These are phyloP conservation scores for Diuraphis noxia DNA, from an alignment of 1,140 invertebrate species.

Conservation along the genomic window DNA sequence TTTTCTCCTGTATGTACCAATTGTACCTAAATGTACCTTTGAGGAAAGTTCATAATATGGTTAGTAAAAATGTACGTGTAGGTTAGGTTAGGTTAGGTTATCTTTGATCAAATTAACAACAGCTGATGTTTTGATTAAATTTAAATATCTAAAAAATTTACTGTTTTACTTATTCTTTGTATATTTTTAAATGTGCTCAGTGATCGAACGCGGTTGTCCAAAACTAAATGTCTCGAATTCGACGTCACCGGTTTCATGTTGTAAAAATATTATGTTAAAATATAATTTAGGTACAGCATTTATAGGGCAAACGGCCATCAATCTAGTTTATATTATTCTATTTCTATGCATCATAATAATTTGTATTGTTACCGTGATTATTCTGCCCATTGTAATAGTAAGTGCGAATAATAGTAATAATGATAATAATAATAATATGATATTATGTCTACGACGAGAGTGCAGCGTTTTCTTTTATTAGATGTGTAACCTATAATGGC, in stretches of 20 bases:
- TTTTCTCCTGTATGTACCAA: neutral
- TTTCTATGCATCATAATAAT: neutral
- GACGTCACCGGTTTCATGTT: neutral
- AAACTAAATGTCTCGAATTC: neutral
- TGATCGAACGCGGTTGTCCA: neutral
- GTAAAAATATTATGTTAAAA: neutral
- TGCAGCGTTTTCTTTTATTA: neutral
- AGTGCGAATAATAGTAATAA: neutral
- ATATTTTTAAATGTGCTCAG: neutral
- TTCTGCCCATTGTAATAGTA: neutral
- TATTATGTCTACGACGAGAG: neutral
- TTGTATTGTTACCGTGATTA: neutral
- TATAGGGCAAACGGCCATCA: neutral
- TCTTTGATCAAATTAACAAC: too few species aligned
- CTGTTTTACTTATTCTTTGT: neutral
- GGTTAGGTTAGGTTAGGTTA: too few species aligned
- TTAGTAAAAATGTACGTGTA: too few species aligned
- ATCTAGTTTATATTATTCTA: constrained; percentile 5
- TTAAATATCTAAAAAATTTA: neutral
- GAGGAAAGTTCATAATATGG: neutral
- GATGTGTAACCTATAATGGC: neutral
- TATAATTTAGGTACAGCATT: neutral
- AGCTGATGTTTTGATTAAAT: neutral
- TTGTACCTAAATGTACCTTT: too few species aligned
- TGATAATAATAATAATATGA: neutral